These are phyloP conservation scores for Pectinophora gossypiella DNA, from an alignment of 1,140 invertebrate genomes.

Conservation along the genomic window DNA sequence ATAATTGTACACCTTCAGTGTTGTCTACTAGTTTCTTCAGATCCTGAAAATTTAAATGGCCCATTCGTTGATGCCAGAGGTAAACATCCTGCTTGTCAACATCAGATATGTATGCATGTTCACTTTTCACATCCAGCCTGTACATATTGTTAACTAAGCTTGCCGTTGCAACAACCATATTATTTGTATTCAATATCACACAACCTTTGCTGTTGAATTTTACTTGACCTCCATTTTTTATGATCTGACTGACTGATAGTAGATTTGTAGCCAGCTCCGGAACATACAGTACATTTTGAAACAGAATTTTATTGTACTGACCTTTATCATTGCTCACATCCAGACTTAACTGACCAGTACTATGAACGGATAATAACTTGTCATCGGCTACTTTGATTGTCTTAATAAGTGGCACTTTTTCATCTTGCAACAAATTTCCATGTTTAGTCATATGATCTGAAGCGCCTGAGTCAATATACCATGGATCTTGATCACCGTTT, in stretches of 20 bases:
- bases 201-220: constrained; percentile 27
- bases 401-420: neutral
- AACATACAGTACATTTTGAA: constrained; percentile 5
- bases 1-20: constrained; percentile 15
- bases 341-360: constrained; percentile 19
- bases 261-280: neutral
- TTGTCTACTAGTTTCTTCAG: constrained; percentile 12
- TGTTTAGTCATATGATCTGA: neutral
- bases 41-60: constrained; percentile 17
- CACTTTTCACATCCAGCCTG: constrained; percentile 15
- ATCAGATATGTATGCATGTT: constrained; percentile 26
- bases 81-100: constrained; percentile 19
- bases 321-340: constrained; percentile 5
- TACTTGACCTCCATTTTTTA: constrained; percentile 29
- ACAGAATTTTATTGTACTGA: neutral
- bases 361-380: constrained; percentile 18
- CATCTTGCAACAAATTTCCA: neutral
- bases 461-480: constrained; percentile 1
- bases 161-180: constrained; percentile 21
- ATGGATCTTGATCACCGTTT: neutral
- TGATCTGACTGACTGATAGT: constrained; percentile 11
- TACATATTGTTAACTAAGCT: constrained; percentile 23
- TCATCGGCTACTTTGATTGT: constrained; percentile 15
- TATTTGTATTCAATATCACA: constrained; percentile 22
- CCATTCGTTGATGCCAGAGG: constrained; percentile 19